phyloP scores from a whole-genome alignment of 2,797 vertebrate genomes.

The Aldrovandia affinis region DNA sequence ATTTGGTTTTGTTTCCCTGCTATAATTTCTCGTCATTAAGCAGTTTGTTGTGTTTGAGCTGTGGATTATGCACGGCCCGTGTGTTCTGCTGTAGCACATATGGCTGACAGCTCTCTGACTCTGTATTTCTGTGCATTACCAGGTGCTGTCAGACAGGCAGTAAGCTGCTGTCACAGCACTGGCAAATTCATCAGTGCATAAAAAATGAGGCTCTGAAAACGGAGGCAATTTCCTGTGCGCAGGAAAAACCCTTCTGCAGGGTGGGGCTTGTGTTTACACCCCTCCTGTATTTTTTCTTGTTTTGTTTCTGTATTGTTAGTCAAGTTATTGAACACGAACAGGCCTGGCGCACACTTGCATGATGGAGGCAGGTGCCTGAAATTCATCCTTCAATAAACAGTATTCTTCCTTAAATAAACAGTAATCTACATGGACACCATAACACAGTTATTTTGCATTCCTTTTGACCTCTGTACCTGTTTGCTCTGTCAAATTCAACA shows the following conservation, averaged over 20 bases:
- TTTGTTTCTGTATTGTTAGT: neutral
- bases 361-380: neutral
- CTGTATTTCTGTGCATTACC: neutral
- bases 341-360: neutral
- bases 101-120: neutral
- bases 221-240: conserved; percentile 25
- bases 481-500: neutral
- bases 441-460: neutral
- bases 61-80: neutral
- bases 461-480: neutral
- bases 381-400: neutral
- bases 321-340: too few species aligned
- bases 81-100: neutral
- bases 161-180: neutral
- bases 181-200: conserved; percentile 11
- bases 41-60: neutral
- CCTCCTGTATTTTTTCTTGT: conserved; percentile 12
- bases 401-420: neutral
- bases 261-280: neutral
- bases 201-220: neutral
- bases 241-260: neutral
- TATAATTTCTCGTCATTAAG: neutral
- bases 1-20: neutral
- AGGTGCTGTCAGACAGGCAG: conserved; percentile 4
- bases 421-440: neutral